Evolutionary conservation across 2,888 invertebrate species (phyloP), one percentile per base, ranked within the genome.

Genomic region (Eurytoma californica): DNA sequence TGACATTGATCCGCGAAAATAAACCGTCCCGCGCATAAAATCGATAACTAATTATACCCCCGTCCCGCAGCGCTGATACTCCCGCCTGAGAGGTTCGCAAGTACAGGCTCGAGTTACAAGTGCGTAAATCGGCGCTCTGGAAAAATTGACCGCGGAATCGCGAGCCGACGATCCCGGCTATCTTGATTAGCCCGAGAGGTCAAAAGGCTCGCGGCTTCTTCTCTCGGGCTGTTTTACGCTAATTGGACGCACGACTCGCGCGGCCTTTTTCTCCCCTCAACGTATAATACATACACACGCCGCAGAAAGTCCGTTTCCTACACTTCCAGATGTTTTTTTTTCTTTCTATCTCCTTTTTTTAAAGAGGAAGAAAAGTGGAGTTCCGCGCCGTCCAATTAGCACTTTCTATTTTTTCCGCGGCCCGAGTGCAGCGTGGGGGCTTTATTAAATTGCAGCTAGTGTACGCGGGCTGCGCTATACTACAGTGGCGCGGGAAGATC

Each of bases 1-100:
- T 67, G 67, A 49, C 67, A 67, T 67, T 67, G 67, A 53, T 67
- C 67, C 24, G 28, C 28, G 67, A 67, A 67, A 67, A 67, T 67
- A 67, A 66, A 66, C 67, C n/a, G 12, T 9, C 20, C 51, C 49
- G 39, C 51, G 18, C 57, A 5, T 61, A 18, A 28, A 63, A 69
- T 69, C 69, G 55, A 69, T 69, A 47, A 16, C 20, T 58, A 18
- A 58, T 58, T 58, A 69, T 69, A 39, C 39, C 9, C 39, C 39
- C 39, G 39, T 39, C 39, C 39, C 39, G 39, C 39, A 9, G 39
- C 39, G 39, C 39, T 9, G 39, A 39, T 39, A 39, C 39, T 9
- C 39, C 9, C 39, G 39, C 7, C 39, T 0, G 39, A 1, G 1
- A 0, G 39, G 9, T 66, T 66, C n/a, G n/a, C 18, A 58, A 18